Percentiles rank a stretch among this genome's conserved stretches.
These are phyloP conservation scores for Mesitornis unicolor DNA, from an alignment of 2,113 vertebrate genomes.

Conservation along the genomic window DNA sequence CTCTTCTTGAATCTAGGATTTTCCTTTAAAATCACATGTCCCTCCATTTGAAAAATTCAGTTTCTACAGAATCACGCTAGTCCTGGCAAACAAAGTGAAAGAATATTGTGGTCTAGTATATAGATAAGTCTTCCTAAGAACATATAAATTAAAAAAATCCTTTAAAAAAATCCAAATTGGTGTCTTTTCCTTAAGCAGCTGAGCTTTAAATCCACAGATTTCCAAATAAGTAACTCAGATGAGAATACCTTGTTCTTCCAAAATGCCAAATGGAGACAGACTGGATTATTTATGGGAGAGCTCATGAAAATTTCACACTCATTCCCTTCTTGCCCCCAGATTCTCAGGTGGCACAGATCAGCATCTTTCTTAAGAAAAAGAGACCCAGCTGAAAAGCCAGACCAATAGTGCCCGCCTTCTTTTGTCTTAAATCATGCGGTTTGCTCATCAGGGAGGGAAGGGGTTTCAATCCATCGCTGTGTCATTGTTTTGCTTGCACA, in stretches of 20 bases:
- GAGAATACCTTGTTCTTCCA: fast-evolving
- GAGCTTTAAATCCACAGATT: not conserved
- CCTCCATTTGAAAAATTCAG: not conserved
- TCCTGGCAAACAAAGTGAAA: not conserved
- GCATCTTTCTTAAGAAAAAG: not conserved
- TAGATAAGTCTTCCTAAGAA: not conserved
- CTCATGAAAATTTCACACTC: not conserved
- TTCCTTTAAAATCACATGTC: not conserved
- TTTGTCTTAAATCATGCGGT: not conserved
- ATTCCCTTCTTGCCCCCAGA: not conserved
- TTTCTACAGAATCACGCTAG: not conserved
- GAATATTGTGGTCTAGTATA: not conserved
- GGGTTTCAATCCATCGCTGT: fast-evolving
- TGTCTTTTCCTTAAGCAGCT: not conserved
- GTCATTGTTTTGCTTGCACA: not conserved
- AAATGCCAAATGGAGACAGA: not conserved
- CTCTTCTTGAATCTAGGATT: not conserved
- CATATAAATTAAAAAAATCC: not conserved
- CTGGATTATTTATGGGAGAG: not conserved
- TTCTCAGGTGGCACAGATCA: not conserved
- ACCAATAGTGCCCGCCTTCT: not conserved
- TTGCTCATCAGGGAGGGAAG: not conserved
- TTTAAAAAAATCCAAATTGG: too few relatives aligned
- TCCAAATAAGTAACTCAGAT: not conserved
- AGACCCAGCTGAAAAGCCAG: not conserved